Conservation (phyloP, 1,140 invertebrate species). For the Drosophila sp. region DNA sequence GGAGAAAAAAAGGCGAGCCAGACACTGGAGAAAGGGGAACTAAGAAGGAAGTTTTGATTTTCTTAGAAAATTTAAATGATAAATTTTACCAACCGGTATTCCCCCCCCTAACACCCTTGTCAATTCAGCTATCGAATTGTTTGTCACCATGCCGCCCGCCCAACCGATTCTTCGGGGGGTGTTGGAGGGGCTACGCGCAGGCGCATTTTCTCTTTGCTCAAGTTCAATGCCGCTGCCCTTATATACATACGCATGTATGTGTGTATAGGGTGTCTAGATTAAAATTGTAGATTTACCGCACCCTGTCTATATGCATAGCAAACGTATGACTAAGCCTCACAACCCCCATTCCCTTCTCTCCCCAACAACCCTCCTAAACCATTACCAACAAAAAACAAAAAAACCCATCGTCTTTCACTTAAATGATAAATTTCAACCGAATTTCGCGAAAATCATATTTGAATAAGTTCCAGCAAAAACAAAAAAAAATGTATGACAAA, state of each 20-base stretch:
- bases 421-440: constrained; percentile 48
- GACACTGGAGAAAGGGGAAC: background rate
- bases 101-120: too few species aligned
- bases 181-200: constrained; percentile 42
- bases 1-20: background rate
- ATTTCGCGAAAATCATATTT: constrained; percentile 72
- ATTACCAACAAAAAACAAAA: constrained; percentile 12
- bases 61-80: too few species aligned
- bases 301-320: constrained; percentile 1
- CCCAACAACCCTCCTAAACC: constrained; percentile 29
- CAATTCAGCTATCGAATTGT: background rate
- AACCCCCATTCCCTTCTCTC: background rate
- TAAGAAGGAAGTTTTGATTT: background rate
- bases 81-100: too few species aligned
- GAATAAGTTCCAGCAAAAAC: constrained; percentile 25
- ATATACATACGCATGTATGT: background rate
- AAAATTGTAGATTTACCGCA: background rate
- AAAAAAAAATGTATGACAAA: constrained; percentile 57
- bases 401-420: constrained; percentile 63
- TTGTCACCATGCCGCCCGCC: background rate
- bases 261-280: constrained; percentile 12
- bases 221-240: constrained; percentile 41
- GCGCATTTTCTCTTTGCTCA: constrained; percentile 34
- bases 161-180: background rate
- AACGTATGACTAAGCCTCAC: constrained; percentile 47